Evolutionary conservation across 2,797 vertebrate genomes (phyloP), one percentile per base, ranked within the genome.

Genomic region (Rhynchotus rufescens): DNA sequence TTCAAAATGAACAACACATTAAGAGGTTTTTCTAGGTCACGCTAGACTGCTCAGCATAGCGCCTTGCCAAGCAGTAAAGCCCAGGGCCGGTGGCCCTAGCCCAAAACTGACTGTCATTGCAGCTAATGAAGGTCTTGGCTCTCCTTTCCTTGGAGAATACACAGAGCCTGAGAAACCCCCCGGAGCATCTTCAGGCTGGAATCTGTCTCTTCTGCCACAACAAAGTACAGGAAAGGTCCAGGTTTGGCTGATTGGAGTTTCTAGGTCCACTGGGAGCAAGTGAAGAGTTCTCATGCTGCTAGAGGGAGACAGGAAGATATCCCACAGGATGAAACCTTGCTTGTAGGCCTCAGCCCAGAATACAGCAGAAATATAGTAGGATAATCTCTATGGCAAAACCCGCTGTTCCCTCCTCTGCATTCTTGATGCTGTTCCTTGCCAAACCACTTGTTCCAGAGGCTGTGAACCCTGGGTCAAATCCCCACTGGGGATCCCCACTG

Each of bases 1-100:
- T 84, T 82, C 85, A n/a, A 32, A 71, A 77, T 25, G 32, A 84
- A 15, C 75, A 80, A 6, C 87, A 79, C 89, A 72, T 84, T 65
- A 68, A 67, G 89, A 80, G 91, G 61, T 49, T 92, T 95, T 92
- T 92, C 80, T 91, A 59, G 94, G 94, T 94, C 94, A 91, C 6
- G 51, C 65, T 7, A 21, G 32, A 66, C 79, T 79, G 86, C 82
- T 87, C 76, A 38, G 81, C 73, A 12, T 23, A 40, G 81, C 19
- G 21, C 80, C 76, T 49, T 26, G 78, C 75, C 81, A 74, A 54
- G 44, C 49, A 6, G 26, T 3, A 65, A 38, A 78, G 76, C 54
- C 51, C 79, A 49, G 66, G 36, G 65, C 57, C 54, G 0, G 0
- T 51, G 76, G 78, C 52, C 81, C 62, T 38, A 28, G 1, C 74